These are phyloP conservation scores for Molanna angustata DNA, from an alignment of 2,888 invertebrate species.

Conservation along the genomic window DNA sequence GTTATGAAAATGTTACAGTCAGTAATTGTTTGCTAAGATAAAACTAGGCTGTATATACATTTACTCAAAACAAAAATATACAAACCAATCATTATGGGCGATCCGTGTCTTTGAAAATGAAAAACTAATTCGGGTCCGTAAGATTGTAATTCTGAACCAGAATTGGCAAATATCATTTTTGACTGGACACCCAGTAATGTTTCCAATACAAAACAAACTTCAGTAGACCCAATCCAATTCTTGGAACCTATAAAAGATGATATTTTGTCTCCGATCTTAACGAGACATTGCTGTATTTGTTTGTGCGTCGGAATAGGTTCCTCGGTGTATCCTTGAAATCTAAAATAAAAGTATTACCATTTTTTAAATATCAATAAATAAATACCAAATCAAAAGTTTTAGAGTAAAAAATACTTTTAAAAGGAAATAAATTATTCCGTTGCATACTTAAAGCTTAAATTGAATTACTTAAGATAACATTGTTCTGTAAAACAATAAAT, in stretches of 20 bases:
- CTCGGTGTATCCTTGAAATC: conserved; percentile 79
- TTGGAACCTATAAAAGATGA: conserved; percentile 81
- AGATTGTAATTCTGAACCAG: conserved; percentile 77
- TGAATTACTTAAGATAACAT: too few species aligned
- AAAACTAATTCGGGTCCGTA: conserved; percentile 79
- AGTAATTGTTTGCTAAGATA: conserved; percentile 2
- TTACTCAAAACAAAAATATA: conserved; percentile 34
- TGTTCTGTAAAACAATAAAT: too few species aligned
- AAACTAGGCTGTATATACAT: conserved; percentile 1
- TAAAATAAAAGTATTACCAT: conserved; percentile 34
- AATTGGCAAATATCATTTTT: conserved; percentile 81
- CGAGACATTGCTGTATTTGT: conserved; percentile 91
- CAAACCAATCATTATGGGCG: conserved; percentile 98
- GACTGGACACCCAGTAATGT: conserved; percentile 72
- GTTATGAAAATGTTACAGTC: too few species aligned
- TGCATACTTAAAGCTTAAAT: too few species aligned
- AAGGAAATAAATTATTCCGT: too few species aligned
- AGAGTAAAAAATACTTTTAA: too few species aligned
- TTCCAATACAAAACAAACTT: conserved; percentile 90
- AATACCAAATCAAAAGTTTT: too few species aligned
- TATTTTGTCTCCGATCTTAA: conserved; percentile 92
- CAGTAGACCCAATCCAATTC: conserved; percentile 98
- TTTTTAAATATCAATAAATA: too few species aligned
- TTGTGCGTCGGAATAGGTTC: conserved; percentile 74
- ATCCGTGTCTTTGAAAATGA: conserved; percentile 92